These are phyloP conservation scores for Sabatieria punctata DNA, from an alignment of 2,888 invertebrate genomes.

Conservation along the genomic window DNA sequence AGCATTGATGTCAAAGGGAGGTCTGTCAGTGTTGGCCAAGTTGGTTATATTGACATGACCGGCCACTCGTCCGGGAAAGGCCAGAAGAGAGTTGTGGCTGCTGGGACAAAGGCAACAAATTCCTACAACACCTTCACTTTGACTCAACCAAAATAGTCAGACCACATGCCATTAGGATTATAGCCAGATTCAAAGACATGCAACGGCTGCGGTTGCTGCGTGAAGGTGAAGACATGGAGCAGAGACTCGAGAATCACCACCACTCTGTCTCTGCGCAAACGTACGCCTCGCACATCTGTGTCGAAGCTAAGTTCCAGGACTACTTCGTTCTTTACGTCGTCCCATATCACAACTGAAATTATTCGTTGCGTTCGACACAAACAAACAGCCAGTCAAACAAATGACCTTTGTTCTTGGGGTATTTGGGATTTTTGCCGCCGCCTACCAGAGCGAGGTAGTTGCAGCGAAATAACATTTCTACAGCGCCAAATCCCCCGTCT, in stretches of 20 bases:
- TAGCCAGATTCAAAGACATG: constrained; percentile 90
- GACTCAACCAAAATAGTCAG: neutral
- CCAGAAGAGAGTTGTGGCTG: constrained; percentile 81
- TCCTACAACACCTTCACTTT: constrained; percentile 37
- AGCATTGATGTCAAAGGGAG: constrained; percentile 70
- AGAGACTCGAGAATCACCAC: constrained; percentile 83
- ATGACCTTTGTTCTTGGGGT: constrained; percentile 68
- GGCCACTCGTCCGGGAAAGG: constrained; percentile 67
- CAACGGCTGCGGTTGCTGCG: constrained; percentile 77
- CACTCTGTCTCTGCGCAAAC: constrained; percentile 74
- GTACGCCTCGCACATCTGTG: constrained; percentile 75
- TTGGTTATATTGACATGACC: constrained; percentile 88
- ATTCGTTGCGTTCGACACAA: too few relatives aligned
- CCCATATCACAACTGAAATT: constrained; percentile 97
- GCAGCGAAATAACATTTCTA: constrained; percentile 93
- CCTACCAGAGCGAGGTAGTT: constrained; percentile 91
- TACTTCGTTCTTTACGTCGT: constrained; percentile 81
- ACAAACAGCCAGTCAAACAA: neutral
- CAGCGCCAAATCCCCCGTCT: constrained; percentile 77
- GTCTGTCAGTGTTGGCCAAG: constrained; percentile 75
- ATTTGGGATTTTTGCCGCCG: constrained; percentile 73
- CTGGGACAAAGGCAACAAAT: constrained; percentile 88
- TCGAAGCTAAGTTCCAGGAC: constrained; percentile 88
- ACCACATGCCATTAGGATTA: constrained; percentile 53
- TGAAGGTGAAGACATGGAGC: constrained; percentile 96